phyloP scores from a whole-genome alignment of 2,113 vertebrate species.

The Drymodes brunneopygia region DNA sequence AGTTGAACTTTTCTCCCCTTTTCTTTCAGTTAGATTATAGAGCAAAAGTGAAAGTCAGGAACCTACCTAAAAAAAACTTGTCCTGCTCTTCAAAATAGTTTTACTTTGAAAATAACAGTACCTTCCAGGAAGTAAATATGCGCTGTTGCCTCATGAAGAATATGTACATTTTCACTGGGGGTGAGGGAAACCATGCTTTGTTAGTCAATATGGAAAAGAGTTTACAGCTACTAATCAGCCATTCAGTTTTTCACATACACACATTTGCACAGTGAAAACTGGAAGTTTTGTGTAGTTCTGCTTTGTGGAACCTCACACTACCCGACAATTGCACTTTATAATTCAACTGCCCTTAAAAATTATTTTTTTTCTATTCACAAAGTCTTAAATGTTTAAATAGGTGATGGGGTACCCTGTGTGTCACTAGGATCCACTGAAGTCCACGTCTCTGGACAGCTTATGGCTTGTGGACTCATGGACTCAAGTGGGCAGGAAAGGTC shows the following conservation, averaged over 20 bases:
- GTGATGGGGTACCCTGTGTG: neutral
- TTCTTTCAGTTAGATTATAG: neutral
- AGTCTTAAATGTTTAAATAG: neutral
- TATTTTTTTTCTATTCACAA: neutral
- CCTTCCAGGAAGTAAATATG: neutral
- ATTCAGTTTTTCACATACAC: neutral
- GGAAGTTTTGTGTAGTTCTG: neutral
- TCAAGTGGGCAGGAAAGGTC: neutral
- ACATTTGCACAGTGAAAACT: neutral
- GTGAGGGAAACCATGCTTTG: neutral
- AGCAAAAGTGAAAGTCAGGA: constrained; percentile 37
- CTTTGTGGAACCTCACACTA: neutral
- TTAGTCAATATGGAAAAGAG: neutral
- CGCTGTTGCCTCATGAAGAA: neutral
- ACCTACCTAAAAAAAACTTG: neutral
- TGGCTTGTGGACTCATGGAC: neutral
- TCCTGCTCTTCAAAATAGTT: neutral
- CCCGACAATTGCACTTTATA: neutral
- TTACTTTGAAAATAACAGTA: neutral
- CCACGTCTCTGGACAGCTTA: neutral
- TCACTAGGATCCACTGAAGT: neutral
- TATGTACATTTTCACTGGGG: neutral
- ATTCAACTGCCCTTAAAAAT: neutral
- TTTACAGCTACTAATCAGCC: neutral
- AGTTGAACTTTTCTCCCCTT: neutral